Base-by-base conservation (phyloP, 1,140 invertebrate genomes). In the Drosophila cardini region DNA sequence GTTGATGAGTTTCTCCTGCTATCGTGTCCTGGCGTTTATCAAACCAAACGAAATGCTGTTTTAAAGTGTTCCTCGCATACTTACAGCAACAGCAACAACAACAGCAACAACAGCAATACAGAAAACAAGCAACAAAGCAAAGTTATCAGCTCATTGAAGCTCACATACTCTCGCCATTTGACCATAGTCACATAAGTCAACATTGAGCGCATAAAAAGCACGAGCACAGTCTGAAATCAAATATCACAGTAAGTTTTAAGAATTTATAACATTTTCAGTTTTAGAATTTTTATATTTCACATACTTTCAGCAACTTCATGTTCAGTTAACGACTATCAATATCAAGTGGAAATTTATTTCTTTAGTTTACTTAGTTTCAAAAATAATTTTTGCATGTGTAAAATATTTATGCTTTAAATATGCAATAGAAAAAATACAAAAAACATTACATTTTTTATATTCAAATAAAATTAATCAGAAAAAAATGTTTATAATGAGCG, bases 11-110 rank as follows among this genome's bases (percentile, higher is more conserved):
- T 40, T 34, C 57, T 34, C 11, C 18, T 56, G 43, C 60, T 34
- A 4, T 26, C 21, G 21, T 50, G 67, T 45, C 58, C 60, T 42
- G 68, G 50, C 68, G 60, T 57, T 64, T 72, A 62, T 63, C 65
- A 63, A 63, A 32, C 58, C 43, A 60, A 65, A 71, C 67, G 62
- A 63, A 83, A 71, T 75, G 57, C 71, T 72, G 62, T 80, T 85
- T 85, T 74, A 85, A 78, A 85, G 81, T 71, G 68, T 56, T 56
- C 34, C 43, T 68, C 55, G 63, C 55, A 36, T 16, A 42, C 15
- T 30, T 4, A 52, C 48, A 60, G 45, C 63, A 68, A 55, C 48
- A 43, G 58, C 36, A 69, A 9, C 32, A 56, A 46, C 30, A 26
- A 61, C n/a, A 68, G 34, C 30, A 76, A 42, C 21, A 53, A 42